Evolutionary conservation across 2,888 invertebrate species (phyloP).

Genomic region (Diarsia dahlii): DNA sequence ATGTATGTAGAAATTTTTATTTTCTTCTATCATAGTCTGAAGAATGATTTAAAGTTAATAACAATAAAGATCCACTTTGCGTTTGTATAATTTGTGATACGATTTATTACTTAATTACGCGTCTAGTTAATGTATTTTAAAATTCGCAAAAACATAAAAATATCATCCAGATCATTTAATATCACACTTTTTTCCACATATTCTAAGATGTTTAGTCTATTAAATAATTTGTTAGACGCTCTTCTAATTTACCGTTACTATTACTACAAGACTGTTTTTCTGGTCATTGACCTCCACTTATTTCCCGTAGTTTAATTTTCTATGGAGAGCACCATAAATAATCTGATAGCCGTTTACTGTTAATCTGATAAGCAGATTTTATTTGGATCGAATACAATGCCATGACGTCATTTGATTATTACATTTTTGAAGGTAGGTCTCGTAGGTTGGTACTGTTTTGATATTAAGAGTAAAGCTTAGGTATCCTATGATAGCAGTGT

Average conservation of each 20-base stretch:
- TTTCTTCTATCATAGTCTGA: neutral
- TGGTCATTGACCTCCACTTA: conserved; percentile 20
- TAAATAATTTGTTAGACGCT: conserved; percentile 6
- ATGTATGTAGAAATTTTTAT: no score
- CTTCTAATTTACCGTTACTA: conserved; percentile 2
- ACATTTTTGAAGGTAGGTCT: neutral
- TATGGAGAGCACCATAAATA: conserved; percentile 27
- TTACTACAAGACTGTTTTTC: conserved; percentile 6
- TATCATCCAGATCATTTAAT: conserved; percentile 22
- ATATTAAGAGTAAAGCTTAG: neutral
- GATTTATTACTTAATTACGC: conserved; percentile 21
- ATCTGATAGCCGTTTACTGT: conserved; percentile 21
- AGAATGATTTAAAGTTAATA: conserved; percentile 8
- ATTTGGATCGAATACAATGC: conserved; percentile 8
- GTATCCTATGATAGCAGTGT: neutral
- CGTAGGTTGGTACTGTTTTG: neutral
- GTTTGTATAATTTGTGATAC: conserved; percentile 28
- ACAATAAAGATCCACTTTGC: neutral
- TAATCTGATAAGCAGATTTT: conserved; percentile 28
- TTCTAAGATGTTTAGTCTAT: conserved; percentile 39
- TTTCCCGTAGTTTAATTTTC: conserved; percentile 14
- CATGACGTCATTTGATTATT: conserved; percentile 11
- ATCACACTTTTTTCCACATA: neutral
- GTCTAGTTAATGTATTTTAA: neutral
- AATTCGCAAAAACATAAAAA: conserved; percentile 13